A percentile compares a stretch with the other conserved stretches of the same genome.
Evolutionary conservation across 2,888 invertebrate species (phyloP).

Genomic region (Parthenolecanium corni): DNA sequence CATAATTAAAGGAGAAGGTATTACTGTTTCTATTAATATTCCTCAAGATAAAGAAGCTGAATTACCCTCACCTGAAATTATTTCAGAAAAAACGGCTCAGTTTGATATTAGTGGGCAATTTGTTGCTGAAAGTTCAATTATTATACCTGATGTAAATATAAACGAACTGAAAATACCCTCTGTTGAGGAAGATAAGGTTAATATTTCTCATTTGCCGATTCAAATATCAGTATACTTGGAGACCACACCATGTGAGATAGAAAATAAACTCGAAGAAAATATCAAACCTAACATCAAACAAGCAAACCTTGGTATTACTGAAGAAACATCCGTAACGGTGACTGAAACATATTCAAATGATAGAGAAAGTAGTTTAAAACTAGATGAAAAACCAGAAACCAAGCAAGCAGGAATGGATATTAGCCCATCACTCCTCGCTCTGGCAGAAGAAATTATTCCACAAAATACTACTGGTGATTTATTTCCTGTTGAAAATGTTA

Average conservation of each 20-base stretch:
- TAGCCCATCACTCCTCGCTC: neutral
- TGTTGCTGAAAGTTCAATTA: conserved; percentile 14
- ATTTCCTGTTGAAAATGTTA: conserved; percentile 47
- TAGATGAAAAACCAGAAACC: conserved; percentile 1
- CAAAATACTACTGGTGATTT: conserved; percentile 45
- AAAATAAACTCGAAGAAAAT: neutral
- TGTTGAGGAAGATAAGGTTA: neutral
- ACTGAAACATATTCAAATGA: conserved; percentile 1
- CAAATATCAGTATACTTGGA: neutral
- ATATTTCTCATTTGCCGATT: neutral
- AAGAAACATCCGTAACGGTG: conserved; percentile 2
- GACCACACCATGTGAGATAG: conserved; percentile 2
- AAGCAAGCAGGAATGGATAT: conserved; percentile 5
- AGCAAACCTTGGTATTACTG: conserved; percentile 1
- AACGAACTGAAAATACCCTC: neutral
- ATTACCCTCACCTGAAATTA: conserved; percentile 7
- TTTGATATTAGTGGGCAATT: conserved; percentile 13
- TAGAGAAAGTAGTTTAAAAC: neutral
- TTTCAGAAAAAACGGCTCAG: conserved; percentile 1
- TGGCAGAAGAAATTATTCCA: conserved; percentile 30
- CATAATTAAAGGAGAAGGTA: conserved; percentile 35
- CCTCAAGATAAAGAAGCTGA: conserved; percentile 9
- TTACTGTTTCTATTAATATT: conserved; percentile 37
- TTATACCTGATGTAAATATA: conserved; percentile 6
- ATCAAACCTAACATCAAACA: neutral